These are phyloP conservation scores for Villa cingulata DNA, from an alignment of 2,888 invertebrate species.

Conservation along the genomic window DNA sequence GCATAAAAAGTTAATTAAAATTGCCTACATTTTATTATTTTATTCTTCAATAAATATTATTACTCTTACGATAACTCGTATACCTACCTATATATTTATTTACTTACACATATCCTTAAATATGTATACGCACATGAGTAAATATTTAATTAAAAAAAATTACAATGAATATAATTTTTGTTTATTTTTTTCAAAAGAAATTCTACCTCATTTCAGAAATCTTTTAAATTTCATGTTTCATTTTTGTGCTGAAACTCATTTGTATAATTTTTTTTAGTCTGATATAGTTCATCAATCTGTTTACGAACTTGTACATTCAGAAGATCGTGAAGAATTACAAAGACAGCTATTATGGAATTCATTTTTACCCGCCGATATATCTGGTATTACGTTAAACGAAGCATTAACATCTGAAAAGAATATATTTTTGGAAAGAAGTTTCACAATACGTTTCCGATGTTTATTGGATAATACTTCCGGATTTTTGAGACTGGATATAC, in stretches of 20 bases:
- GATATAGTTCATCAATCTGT: conserved; percentile 99
- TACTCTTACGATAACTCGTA: too few species aligned
- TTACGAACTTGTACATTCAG: conserved; percentile 96
- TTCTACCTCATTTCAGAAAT: too few species aligned
- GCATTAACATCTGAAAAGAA: conserved; percentile 78
- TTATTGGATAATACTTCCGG: conserved; percentile 98
- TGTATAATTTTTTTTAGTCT: conserved; percentile 68
- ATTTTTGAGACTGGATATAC: conserved; percentile 93
- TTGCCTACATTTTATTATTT: conserved; percentile 3
- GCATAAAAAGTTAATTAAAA: conserved; percentile 10
- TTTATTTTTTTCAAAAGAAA: not conserved
- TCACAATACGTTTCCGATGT: conserved; percentile 97
- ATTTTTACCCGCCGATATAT: conserved; percentile 53
- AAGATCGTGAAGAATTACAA: conserved; percentile 95
- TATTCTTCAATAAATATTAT: too few species aligned
- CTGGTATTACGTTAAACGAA: conserved; percentile 66
- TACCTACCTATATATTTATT: too few species aligned
- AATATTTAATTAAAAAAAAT: too few species aligned
- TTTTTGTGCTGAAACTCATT: not conserved
- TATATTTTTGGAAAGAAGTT: conserved; percentile 85
- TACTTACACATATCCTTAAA: too few species aligned
- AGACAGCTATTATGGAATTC: conserved; percentile 91
- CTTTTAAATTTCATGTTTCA: not conserved
- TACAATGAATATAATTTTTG: too few species aligned
- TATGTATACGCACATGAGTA: too few species aligned